These are phyloP conservation scores for Epicampocera succincta DNA, from an alignment of 2,888 invertebrate genomes.

Conservation along the genomic window DNA sequence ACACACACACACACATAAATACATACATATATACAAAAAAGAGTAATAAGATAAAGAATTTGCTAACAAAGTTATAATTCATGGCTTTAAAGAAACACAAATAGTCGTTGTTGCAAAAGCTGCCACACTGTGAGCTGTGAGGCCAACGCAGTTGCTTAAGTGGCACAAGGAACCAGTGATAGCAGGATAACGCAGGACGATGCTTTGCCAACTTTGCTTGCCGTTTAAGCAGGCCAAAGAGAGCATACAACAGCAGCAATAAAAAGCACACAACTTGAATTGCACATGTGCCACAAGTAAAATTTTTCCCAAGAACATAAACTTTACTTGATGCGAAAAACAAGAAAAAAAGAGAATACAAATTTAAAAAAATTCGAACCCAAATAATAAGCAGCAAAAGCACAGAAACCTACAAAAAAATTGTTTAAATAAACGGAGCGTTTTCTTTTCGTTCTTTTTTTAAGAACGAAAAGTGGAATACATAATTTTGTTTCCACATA, in stretches of 20 bases:
- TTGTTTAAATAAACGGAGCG: constrained; percentile 49
- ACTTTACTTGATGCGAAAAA: constrained; percentile 40
- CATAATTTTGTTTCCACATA: constrained; percentile 45
- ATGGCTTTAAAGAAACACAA: constrained; percentile 61
- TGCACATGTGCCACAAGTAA: constrained; percentile 67
- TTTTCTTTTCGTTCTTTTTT: too few species aligned
- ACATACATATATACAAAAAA: not conserved
- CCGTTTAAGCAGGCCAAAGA: constrained; percentile 26
- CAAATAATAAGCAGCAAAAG: constrained; percentile 47
- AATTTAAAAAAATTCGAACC: not conserved
- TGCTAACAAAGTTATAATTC: constrained; percentile 69
- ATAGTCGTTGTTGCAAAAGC: constrained; percentile 20
- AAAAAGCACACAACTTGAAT: constrained; percentile 34
- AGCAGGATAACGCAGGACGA: constrained; percentile 2
- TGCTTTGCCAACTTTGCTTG: constrained; percentile 14
- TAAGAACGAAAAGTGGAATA: constrained; percentile 49
- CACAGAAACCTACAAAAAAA: constrained; percentile 32
- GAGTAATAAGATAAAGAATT: constrained; percentile 41
- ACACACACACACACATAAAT: not conserved
- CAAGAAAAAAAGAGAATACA: constrained; percentile 7
- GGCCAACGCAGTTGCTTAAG: not conserved
- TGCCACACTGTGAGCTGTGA: constrained; percentile 11
- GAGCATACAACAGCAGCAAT: constrained; percentile 12
- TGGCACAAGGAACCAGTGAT: constrained; percentile 2
- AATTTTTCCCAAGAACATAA: constrained; percentile 69